Evolutionary conservation across 2,113 vertebrate genomes (phyloP), one percentile per base, ranked within the genome.

Genomic region (Mastomys natalensis): DNA sequence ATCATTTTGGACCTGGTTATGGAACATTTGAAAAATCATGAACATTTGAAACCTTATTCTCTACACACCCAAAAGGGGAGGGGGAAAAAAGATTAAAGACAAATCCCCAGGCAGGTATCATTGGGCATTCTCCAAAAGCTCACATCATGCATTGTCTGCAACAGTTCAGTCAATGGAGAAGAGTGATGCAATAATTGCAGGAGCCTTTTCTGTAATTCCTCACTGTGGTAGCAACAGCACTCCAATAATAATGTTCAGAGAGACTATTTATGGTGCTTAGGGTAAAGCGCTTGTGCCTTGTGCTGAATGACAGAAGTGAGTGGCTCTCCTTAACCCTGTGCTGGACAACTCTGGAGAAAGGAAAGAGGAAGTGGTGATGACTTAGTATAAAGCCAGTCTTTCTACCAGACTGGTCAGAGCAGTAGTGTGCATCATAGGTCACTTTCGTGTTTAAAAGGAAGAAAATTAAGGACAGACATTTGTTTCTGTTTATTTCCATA

Each of bases 201-300:
- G 97, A 87, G 51, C 70, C 37, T 85, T 93, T 96, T 97, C 94
- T 90, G 87, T 97, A 91, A 96, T 97, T 97, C 89, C 90, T 97
- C 95, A 94, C 87, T 96, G 97, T 92, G 68, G 93, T 93, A 90
- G 77, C 93, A 97, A 88, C 81, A 97, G 95, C 95, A 94, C 97
- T 98, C 98, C 97, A 97, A 97, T 96, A 97, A 92, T 91, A 97
- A 92, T 91, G 95, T 97, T 95, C 95, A 95, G 90, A 95, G 85
- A 97, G 40, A 93, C 95, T 97, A 95, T 97, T 98, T 98, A 96
- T 95, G 96, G 91, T 66, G 82, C 51, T 62, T 90, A 96, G 97
- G 73, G 89, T 94, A 97, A 95, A 58, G 96, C 62, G 87, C 77
- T 97, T 97, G 93, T 89, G 21, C 90, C 81, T 74, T 90, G 86